These are phyloP conservation scores for Gambelia wislizenii DNA, from an alignment of 2,797 vertebrate species.

Conservation along the genomic window DNA sequence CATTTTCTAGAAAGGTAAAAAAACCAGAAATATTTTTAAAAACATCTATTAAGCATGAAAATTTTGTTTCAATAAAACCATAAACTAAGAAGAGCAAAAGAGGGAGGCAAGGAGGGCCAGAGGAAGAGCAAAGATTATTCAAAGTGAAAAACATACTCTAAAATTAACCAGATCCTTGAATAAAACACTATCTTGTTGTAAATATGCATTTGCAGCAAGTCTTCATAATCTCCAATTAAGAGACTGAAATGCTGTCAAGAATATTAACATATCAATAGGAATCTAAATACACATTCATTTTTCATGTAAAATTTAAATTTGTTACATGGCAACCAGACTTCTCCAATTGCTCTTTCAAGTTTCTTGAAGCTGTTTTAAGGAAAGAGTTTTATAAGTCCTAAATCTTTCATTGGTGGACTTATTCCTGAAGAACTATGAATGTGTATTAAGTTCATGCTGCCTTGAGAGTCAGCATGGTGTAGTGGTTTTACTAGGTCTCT, in stretches of 20 bases:
- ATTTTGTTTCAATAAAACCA: slow-evolving; percentile 19
- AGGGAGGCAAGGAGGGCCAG: neutral
- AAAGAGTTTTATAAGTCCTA: slow-evolving; percentile 2
- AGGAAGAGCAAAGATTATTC: slow-evolving; percentile 26
- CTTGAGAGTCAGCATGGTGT: no score
- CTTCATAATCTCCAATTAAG: slow-evolving; percentile 60
- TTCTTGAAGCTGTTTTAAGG: slow-evolving; percentile 20
- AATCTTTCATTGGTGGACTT: slow-evolving; percentile 2
- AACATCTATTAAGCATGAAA: neutral
- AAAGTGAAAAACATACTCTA: slow-evolving; percentile 41
- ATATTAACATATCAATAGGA: slow-evolving; percentile 58
- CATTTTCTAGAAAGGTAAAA: neutral
- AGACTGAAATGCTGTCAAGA: slow-evolving; percentile 28
- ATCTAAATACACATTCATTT: slow-evolving; percentile 51
- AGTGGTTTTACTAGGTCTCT: no score
- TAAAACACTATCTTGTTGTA: slow-evolving; percentile 28
- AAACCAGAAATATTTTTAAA: neutral
- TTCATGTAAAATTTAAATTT: slow-evolving; percentile 51
- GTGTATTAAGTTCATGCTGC: neutral
- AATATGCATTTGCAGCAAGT: slow-evolving; percentile 46
- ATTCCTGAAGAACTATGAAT: neutral
- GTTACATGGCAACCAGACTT: slow-evolving; percentile 38
- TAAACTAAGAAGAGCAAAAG: neutral
- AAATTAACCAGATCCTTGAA: slow-evolving; percentile 57
- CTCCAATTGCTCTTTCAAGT: slow-evolving; percentile 14